A percentile compares a stretch with the other conserved stretches of the same genome.
Evolutionary conservation across 2,113 vertebrate species (phyloP).

Genomic region (Heptranchias perlo): DNA sequence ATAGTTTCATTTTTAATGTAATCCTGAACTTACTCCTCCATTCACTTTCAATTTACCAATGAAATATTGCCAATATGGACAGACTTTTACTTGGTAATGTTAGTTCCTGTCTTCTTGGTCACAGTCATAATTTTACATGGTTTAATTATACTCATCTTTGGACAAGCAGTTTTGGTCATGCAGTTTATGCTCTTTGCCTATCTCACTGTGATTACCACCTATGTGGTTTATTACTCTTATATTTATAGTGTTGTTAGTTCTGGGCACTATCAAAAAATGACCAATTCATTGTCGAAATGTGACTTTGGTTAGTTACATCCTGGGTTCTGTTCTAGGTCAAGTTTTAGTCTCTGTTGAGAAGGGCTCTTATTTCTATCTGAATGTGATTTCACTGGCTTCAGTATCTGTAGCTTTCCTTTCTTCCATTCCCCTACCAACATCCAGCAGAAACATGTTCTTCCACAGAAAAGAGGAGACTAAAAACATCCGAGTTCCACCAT

Average conservation of each 20-base stretch:
- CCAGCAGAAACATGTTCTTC: constrained; percentile 81
- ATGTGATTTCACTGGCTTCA: constrained; percentile 63
- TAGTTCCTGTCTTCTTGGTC: constrained; percentile 73
- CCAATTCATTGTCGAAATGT: constrained; percentile 71
- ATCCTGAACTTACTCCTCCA: neutral
- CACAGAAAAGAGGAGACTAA: constrained; percentile 49
- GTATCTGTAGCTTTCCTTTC: constrained; percentile 53
- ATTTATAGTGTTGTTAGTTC: neutral
- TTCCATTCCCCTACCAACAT: constrained; percentile 70
- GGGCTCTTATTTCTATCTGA: constrained; percentile 68
- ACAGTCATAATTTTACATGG: constrained; percentile 66
- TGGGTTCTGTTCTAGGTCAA: constrained; percentile 72
- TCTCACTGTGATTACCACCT: neutral
- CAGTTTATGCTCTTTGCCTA: neutral
- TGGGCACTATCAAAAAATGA: constrained; percentile 53
- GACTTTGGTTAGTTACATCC: constrained; percentile 68
- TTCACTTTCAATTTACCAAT: constrained; percentile 61
- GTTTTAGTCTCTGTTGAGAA: constrained; percentile 67
- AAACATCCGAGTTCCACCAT: neutral
- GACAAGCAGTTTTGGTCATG: neutral
- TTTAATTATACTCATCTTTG: neutral
- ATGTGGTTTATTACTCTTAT: neutral
- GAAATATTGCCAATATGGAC: constrained; percentile 79
- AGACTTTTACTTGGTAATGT: constrained; percentile 70
- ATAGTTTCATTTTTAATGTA: neutral